phyloP scores from a whole-genome alignment of 2,113 vertebrate genomes.

The Channa maculata region DNA sequence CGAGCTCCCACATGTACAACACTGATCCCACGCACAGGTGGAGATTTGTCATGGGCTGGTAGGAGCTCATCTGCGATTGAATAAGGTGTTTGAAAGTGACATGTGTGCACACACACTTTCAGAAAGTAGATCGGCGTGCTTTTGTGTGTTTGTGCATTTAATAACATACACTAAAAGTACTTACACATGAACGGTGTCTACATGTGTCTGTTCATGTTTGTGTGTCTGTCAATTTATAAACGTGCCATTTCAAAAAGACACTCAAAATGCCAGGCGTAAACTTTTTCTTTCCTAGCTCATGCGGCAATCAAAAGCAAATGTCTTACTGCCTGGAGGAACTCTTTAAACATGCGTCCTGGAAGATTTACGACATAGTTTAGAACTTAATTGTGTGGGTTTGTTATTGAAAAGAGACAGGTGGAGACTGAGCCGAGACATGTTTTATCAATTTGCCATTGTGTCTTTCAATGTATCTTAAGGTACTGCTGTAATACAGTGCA shows the following conservation, averaged over 20 bases:
- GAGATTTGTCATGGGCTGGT: slow-evolving; percentile 80
- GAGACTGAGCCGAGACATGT: slow-evolving; percentile 74
- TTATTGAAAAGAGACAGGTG: slow-evolving; percentile 81
- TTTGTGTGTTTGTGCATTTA: slow-evolving; percentile 29
- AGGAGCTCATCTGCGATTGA: slow-evolving; percentile 77
- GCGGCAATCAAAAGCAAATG: slow-evolving; percentile 72
- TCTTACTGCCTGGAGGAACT: slow-evolving; percentile 71
- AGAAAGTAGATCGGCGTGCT: not conserved
- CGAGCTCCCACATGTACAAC: slow-evolving; percentile 78
- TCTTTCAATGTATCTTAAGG: slow-evolving; percentile 59
- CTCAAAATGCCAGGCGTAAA: slow-evolving; percentile 44
- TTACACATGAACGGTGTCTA: not conserved
- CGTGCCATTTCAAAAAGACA: slow-evolving; percentile 23
- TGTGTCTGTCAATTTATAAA: not conserved
- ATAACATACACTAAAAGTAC: not conserved
- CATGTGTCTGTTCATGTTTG: not conserved
- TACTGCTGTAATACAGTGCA: slow-evolving; percentile 58
- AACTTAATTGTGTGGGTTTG: slow-evolving; percentile 79
- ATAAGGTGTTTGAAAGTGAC: slow-evolving; percentile 63
- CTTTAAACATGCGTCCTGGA: slow-evolving; percentile 69
- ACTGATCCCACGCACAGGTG: slow-evolving; percentile 80
- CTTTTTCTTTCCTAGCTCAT: slow-evolving; percentile 27
- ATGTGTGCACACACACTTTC: not conserved
- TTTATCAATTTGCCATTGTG: slow-evolving; percentile 71
- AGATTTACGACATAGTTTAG: slow-evolving; percentile 77